Evolutionary conservation across 2,888 invertebrate genomes (phyloP).

Genomic region (Caenorhabditis parvicauda): DNA sequence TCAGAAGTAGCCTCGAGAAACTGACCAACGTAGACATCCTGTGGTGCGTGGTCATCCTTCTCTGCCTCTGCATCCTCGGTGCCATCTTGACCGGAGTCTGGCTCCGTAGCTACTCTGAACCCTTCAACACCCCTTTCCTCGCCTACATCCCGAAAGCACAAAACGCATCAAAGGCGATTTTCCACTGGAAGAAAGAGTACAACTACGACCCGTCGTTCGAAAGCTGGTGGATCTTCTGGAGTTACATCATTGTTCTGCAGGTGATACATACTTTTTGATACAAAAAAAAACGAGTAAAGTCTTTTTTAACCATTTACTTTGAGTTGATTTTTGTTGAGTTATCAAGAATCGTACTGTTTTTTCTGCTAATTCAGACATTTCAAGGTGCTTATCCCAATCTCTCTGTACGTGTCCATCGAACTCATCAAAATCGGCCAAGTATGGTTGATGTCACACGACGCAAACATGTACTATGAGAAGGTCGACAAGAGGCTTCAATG

Average conservation of each 20-base stretch:
- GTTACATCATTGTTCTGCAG: constrained; percentile 90
- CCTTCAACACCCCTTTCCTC: constrained; percentile 31
- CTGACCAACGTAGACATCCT: constrained; percentile 68
- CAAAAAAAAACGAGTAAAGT: background rate
- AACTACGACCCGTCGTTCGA: constrained; percentile 66
- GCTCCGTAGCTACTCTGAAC: constrained; percentile 22
- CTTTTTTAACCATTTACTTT: background rate
- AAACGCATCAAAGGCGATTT: constrained; percentile 9
- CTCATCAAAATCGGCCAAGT: constrained; percentile 92
- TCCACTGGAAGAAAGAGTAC: constrained; percentile 17
- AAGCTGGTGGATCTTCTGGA: constrained; percentile 87
- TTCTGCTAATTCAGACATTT: constrained; percentile 21
- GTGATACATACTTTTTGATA: constrained; percentile 67
- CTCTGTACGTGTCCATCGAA: constrained; percentile 92
- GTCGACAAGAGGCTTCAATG: constrained; percentile 81
- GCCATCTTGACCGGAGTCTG: constrained; percentile 71
- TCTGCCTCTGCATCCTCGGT: constrained; percentile 84
- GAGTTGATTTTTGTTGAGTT: background rate
- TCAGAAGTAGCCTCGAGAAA: constrained; percentile 38
- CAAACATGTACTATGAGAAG: constrained; percentile 75
- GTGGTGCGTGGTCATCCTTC: constrained; percentile 72
- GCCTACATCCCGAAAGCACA: constrained; percentile 12
- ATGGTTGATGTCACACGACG: constrained; percentile 78
- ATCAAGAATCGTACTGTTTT: background rate
- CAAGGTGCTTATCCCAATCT: constrained; percentile 90